Conservation (phyloP, 2,113 vertebrate species). For the Phycodurus eques region DNA sequence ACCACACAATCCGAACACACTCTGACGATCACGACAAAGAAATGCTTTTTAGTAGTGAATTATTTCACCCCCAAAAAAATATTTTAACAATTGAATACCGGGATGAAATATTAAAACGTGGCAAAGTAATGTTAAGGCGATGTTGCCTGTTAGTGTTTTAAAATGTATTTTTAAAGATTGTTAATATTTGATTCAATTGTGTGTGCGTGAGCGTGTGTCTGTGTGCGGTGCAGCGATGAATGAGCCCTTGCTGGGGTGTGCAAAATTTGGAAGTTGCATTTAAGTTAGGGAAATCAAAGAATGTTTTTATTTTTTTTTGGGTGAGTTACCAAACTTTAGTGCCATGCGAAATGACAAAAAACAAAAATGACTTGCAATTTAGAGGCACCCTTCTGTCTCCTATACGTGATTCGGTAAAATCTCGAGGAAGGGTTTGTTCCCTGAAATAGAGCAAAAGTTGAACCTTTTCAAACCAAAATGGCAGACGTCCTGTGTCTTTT, state of each 20-base stretch:
- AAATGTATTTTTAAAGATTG: conserved; percentile 31
- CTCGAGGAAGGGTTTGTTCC: no score
- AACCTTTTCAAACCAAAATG: no score
- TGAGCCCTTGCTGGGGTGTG: not conserved
- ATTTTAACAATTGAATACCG: conserved; percentile 24
- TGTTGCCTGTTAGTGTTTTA: conserved; percentile 7
- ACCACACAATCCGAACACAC: not conserved
- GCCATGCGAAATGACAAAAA: no score
- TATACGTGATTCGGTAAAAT: no score
- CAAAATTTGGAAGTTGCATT: not conserved
- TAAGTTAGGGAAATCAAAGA: no score
- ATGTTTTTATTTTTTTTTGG: no score
- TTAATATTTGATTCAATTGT: conserved; percentile 28
- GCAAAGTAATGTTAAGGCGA: not conserved
- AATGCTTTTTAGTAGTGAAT: conserved; percentile 49
- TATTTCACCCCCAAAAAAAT: conserved; percentile 33
- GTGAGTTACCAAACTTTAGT: no score
- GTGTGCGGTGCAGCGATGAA: not conserved
- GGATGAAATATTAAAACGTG: conserved; percentile 21
- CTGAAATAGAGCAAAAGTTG: no score
- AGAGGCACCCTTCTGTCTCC: no score
- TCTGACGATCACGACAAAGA: conserved; percentile 22
- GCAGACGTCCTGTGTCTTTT: no score
- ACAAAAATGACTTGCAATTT: no score
- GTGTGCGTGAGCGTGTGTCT: not conserved